Percentiles rank a stretch among this genome's conserved stretches.
phyloP scores from a whole-genome alignment of 1,140 invertebrate genomes.

The Drosophila navojoa region DNA sequence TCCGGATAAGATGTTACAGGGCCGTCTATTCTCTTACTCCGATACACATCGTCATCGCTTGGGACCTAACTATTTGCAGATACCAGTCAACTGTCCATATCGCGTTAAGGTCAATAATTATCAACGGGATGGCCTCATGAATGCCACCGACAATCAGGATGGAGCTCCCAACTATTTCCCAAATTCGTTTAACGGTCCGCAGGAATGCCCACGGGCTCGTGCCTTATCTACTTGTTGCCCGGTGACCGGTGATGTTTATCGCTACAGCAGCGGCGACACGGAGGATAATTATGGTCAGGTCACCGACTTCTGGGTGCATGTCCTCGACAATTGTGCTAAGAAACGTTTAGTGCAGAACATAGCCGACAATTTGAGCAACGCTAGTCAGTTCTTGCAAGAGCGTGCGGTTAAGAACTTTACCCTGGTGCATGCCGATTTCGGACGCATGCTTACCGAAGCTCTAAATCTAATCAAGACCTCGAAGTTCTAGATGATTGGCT shows the following conservation, averaged over 20 bases:
- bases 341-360: slow-evolving; percentile 92
- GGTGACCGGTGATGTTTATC: slow-evolving; percentile 87
- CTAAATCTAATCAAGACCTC: slow-evolving; percentile 86
- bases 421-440: slow-evolving; percentile 88
- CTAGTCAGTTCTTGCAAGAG: slow-evolving; percentile 94
- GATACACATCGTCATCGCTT: slow-evolving; percentile 97
- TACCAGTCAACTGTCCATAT: slow-evolving; percentile 98
- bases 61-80: slow-evolving; percentile 95
- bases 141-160: slow-evolving; percentile 87
- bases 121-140: slow-evolving; percentile 94
- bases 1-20: slow-evolving; percentile 98
- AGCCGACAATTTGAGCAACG: slow-evolving; percentile 89
- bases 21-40: slow-evolving; percentile 96
- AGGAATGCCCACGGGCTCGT: slow-evolving; percentile 85
- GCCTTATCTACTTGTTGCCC: slow-evolving; percentile 85
- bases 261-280: slow-evolving; percentile 91
- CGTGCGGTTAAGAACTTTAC: slow-evolving; percentile 91
- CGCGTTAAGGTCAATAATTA: slow-evolving; percentile 89
- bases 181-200: slow-evolving; percentile 95
- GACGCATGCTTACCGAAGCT: slow-evolving; percentile 87
- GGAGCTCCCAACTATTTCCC: slow-evolving; percentile 97
- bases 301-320: slow-evolving; percentile 91
- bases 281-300: slow-evolving; percentile 97
- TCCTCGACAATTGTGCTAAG: slow-evolving; percentile 89
- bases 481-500: slow-evolving; percentile 84